These are phyloP conservation scores for Bombycilla garrulus DNA, from an alignment of 2,113 vertebrate genomes.

Conservation along the genomic window DNA sequence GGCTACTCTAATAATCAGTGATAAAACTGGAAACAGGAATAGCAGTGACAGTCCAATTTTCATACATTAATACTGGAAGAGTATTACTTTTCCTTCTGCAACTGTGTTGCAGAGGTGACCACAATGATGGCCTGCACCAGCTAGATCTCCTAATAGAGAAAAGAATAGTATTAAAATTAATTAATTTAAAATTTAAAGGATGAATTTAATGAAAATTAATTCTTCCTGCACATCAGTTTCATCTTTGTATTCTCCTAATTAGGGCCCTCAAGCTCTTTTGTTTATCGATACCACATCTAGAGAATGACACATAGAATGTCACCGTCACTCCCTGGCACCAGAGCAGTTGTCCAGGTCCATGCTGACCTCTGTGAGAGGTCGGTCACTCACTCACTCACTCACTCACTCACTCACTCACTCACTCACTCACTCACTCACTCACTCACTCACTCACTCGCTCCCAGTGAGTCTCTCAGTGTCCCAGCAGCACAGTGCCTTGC, in stretches of 20 bases:
- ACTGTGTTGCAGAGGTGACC: not conserved
- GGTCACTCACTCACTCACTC: no score
- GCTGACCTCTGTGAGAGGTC: not conserved
- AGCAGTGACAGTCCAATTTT: not conserved
- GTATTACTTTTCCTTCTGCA: not conserved
- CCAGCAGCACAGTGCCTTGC: fast-evolving
- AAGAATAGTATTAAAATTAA: not conserved
- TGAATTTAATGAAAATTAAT: not conserved
- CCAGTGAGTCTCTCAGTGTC: not conserved
- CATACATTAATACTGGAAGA: not conserved
- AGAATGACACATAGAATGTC: not conserved
- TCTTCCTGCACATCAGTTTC: not conserved
- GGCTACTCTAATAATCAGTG: not conserved
- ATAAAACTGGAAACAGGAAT: not conserved
- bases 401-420: no score
- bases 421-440: no score
- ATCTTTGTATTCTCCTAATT: not conserved
- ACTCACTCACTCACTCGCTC: no score
- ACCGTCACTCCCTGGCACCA: not conserved
- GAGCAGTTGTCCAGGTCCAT: not conserved
- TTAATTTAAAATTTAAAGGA: not conserved
- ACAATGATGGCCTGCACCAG: not conserved
- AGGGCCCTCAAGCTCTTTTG: not conserved
- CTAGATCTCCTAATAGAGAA: not conserved
- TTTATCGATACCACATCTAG: not conserved